Base-by-base conservation (phyloP, 92 coral and sea anemone genomes). In the Parazoanthus atlanticus region DNA sequence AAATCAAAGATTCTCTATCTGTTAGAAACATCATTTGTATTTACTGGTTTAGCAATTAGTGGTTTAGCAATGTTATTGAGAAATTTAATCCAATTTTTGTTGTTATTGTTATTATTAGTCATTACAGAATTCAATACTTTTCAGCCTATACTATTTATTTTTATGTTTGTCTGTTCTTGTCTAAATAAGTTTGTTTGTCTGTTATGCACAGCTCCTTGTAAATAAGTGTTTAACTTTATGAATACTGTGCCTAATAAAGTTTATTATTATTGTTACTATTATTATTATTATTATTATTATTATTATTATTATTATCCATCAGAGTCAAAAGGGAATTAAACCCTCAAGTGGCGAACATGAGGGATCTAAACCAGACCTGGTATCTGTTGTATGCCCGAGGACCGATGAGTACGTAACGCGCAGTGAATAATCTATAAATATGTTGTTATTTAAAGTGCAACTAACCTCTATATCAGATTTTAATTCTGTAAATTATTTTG, bases 301-400 rank as follows among this genome's bases (percentile, higher is more conserved):
- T 43, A 5, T 43, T 43, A 8, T 43, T 38, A 38, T 72, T 25
- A 15, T 34, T 29, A 46, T 21, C 41, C 29, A 8, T 72, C 21
- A 93, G 95, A 41, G 88, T 93, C 72, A 80, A 19, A 75, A 85
- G 95, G 86, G 76, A 85, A 79, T 81, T 23, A 26, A 11, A 84
- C 6, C 87, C 87, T 3, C 30, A 66, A 40, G 86, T 73, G 33
- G 74, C 86, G 11, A 58, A 81, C 41, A 90, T 93, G 91, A 66
- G 47, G 56, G 92, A 91, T 67, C 88, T 93, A 3, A 86, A 87
- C 64, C 52, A 74, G 75, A 30, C 81, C 28, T 91, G 93, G 95
- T 86, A 78, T 49, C 93, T 93, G 56, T 86, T 95, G 82, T 93
- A 88, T 79, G 93, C 94, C 3, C 28, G 88, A 5, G 98, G 98